Conservation (phyloP, 53 echinoderm and acorn worm genomes). For the Temnopleurus reevesii region DNA sequence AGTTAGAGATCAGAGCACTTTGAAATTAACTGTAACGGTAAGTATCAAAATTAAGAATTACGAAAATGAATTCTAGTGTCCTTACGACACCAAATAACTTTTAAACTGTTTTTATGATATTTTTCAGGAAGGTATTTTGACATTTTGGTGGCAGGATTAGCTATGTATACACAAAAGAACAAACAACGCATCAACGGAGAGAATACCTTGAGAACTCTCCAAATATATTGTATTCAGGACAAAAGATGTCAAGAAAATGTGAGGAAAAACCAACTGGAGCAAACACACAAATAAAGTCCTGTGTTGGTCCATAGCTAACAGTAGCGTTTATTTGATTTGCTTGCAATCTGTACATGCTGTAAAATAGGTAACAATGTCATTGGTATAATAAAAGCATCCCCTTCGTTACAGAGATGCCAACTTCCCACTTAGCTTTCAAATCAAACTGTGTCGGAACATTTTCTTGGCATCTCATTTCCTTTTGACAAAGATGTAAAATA, state of each 20-base stretch:
- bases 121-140: conserved; percentile 4
- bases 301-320: conserved; percentile 1
- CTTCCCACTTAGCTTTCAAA: no score
- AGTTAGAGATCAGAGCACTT: no score
- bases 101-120: no score
- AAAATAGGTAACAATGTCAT: conserved; percentile 9
- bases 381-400: not conserved
- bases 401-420: no score
- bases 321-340: conserved; percentile 13
- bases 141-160: conserved; percentile 12
- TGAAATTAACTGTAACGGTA: no score
- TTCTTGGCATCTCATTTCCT: no score
- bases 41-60: no score
- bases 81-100: no score
- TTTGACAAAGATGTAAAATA: no score
- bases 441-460: no score
- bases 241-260: not conserved
- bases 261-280: not conserved
- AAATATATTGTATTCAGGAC: conserved; percentile 1
- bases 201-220: not conserved
- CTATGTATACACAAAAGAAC: not conserved
- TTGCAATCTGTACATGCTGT: not conserved
- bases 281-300: conserved; percentile 19
- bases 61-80: no score
- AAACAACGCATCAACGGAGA: not conserved